phyloP scores from a whole-genome alignment of 2,888 invertebrate species.

The Cecidostiba fungosa region DNA sequence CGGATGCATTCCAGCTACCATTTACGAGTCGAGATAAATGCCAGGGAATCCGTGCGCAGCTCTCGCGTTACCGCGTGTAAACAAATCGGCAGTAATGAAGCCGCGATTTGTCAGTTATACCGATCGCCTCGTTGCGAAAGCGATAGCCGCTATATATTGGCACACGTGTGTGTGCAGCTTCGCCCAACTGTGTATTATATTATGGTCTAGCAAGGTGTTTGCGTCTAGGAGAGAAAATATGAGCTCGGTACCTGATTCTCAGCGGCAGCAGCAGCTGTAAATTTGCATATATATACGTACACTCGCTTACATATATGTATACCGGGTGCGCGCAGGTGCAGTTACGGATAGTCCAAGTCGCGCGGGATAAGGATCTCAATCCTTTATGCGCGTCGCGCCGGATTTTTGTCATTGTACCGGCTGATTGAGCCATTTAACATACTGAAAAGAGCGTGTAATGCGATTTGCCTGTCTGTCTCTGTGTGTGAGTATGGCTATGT shows the following conservation, averaged over 20 bases:
- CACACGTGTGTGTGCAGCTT: neutral
- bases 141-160: neutral
- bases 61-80: slow-evolving; percentile 69
- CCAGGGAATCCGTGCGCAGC: neutral
- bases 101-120: slow-evolving; percentile 77
- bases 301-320: neutral
- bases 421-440: slow-evolving; percentile 56
- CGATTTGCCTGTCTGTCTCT: slow-evolving; percentile 20
- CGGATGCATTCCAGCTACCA: neutral
- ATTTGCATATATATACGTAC: slow-evolving; percentile 2
- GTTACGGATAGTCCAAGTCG: neutral
- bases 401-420: slow-evolving; percentile 45
- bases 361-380: slow-evolving; percentile 41
- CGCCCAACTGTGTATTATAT: neutral
- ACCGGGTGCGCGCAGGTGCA: slow-evolving; percentile 16
- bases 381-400: neutral
- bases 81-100: slow-evolving; percentile 78
- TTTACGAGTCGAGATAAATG: slow-evolving; percentile 10
- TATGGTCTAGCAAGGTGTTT: neutral
- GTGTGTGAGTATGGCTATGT: neutral
- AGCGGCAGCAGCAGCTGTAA: neutral
- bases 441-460: slow-evolving; percentile 50
- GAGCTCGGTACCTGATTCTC: slow-evolving; percentile 17
- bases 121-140: neutral
- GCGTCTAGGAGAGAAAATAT: neutral